phyloP scores from a whole-genome alignment of 2,113 vertebrate genomes.

The Tragelaphus strepsiceros region DNA sequence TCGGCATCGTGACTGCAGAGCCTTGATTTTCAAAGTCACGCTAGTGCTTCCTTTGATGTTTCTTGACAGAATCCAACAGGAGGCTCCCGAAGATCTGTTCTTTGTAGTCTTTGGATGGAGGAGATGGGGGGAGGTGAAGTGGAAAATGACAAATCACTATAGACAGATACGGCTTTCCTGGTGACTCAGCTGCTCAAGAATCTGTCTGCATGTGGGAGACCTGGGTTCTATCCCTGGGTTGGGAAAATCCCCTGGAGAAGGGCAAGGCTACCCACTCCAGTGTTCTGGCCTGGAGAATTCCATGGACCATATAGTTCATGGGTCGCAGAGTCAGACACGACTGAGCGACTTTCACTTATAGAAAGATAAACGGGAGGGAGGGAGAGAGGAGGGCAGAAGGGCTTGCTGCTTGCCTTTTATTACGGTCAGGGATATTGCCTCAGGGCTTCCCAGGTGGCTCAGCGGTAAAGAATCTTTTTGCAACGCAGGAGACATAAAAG shows the following conservation, averaged over 20 bases:
- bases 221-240: not conserved
- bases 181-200: not conserved
- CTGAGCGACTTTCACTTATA: not conserved
- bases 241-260: not conserved
- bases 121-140: too few relatives aligned
- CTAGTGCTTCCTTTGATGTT: accelerated
- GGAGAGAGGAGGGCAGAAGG: too few relatives aligned
- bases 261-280: not conserved
- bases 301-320: not conserved
- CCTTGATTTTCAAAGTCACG: not conserved
- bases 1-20: accelerated
- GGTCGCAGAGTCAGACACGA: not conserved
- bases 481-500: accelerated
- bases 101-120: not conserved
- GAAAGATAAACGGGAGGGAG: not conserved
- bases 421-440: accelerated
- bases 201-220: not conserved
- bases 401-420: not conserved
- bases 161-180: not conserved
- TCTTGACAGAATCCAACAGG: not conserved
- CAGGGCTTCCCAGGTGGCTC: not conserved
- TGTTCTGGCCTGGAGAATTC: not conserved
- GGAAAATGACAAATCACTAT: not conserved
- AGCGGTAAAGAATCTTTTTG: accelerated
- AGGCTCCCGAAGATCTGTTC: not conserved